Evolutionary conservation across 2,797 vertebrate genomes (phyloP), one percentile per base, ranked within the genome.

Genomic region (Iguana delicatissima): DNA sequence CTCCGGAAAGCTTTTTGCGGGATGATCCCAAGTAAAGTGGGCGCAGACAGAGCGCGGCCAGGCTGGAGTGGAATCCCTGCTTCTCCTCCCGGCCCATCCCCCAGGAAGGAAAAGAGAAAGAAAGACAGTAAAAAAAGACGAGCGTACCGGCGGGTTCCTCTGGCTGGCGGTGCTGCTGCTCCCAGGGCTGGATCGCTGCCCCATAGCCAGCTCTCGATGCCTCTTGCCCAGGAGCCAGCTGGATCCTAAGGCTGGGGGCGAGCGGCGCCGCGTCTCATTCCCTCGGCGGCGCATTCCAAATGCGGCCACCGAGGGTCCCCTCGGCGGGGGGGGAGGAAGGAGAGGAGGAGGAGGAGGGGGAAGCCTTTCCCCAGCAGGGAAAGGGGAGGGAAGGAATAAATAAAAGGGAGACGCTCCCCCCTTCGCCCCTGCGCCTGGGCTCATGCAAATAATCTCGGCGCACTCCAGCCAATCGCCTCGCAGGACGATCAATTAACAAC

Each of bases 171-270:
- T 29, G 10, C 22, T 91, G 90, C 6, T 29, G 93, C 94, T 94
- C 74, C 95, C 94, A 82, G 95, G 73, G 91, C 92, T 42, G 89
- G 87, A 85, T 93, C 90, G 93, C 88, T 82, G 93, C 95, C 96
- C 97, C 97, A 97, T 97, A 94, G 96, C 97, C 97, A 89, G 95
- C 93, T 91, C 84, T 90, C 79, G 96, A 91, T 91, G 95, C 95
- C 96, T 95, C 94, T 93, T 79, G 87, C 46, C 93, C 6, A n/a
- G 95, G 90, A 90, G 94, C 96, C 93, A 92, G 95, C 95, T 95
- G 92, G 92, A 84, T 92, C 91, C 94, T 89, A 57, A 87, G 89
- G 88, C 87, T 89, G 16, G 83, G 85, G 22, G 87, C 73, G 86
- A 94, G 95, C 94, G 22, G 93, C 92, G 84, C 77, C 50, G 12